Evolutionary conservation across 2,797 vertebrate genomes (phyloP).

Genomic region (Ctenosaura bakeri): DNA sequence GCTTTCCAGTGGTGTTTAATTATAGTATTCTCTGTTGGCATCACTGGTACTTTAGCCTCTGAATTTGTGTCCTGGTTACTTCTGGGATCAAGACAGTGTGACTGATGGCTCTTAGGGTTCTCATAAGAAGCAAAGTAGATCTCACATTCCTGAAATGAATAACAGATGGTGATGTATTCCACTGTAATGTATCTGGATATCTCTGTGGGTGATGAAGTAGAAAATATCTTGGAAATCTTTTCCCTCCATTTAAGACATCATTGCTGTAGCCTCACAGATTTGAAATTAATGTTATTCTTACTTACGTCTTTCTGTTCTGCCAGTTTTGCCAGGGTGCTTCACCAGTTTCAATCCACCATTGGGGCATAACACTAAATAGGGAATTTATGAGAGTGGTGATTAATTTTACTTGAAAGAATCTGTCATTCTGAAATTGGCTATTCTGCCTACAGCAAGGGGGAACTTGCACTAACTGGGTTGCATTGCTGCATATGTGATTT

Average conservation of each 20-base stretch:
- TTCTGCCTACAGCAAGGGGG: neutral
- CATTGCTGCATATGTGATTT: neutral
- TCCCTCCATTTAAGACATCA: neutral
- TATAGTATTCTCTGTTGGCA: neutral
- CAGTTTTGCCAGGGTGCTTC: neutral
- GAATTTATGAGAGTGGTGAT: conserved; percentile 66
- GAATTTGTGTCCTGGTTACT: neutral
- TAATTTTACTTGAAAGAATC: conserved; percentile 34
- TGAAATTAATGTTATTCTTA: conserved; percentile 8
- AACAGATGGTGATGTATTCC: neutral
- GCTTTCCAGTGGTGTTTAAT: neutral
- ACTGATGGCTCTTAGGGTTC: neutral
- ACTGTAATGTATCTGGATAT: neutral
- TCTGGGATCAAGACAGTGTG: neutral
- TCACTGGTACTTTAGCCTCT: neutral
- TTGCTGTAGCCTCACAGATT: neutral
- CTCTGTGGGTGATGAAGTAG: neutral
- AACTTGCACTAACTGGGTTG: conserved; percentile 1
- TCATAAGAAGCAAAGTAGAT: neutral
- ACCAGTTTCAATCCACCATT: neutral
- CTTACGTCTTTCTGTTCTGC: neutral
- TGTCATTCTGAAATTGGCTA: neutral
- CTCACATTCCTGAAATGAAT: neutral
- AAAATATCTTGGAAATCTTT: neutral
- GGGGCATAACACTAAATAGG: conserved; percentile 67